Percentiles rank a stretch among this genome's conserved stretches.
phyloP scores from a whole-genome alignment of 2,797 vertebrate species.

The Falco peregrinus region DNA sequence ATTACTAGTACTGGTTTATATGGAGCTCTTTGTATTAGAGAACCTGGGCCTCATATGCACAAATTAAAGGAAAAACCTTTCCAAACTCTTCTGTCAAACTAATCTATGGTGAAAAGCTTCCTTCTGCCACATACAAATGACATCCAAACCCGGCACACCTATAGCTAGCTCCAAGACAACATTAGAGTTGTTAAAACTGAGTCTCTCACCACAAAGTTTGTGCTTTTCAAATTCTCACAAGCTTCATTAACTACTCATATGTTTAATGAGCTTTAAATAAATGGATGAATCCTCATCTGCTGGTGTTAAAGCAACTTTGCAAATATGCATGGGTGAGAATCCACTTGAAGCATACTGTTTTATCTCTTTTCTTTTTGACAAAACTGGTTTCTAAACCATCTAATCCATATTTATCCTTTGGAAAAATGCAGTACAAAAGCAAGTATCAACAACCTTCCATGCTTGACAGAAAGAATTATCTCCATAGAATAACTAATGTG shows the following conservation, averaged over 20 bases:
- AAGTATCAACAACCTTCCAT: neutral
- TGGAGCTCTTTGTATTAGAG: neutral
- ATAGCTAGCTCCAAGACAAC: neutral
- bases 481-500: neutral
- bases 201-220: neutral
- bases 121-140: neutral
- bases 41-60: neutral
- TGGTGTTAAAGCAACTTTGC: neutral
- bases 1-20: neutral
- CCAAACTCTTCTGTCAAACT: neutral
- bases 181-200: neutral
- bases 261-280: slow-evolving; percentile 12
- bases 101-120: neutral
- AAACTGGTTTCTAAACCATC: neutral
- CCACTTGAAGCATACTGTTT: neutral
- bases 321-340: neutral
- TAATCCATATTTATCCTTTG: neutral
- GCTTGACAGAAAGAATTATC: neutral
- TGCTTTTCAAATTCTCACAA: neutral
- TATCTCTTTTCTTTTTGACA: neutral
- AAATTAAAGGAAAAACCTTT: neutral
- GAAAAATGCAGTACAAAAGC: neutral
- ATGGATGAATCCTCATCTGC: neutral
- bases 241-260: neutral
- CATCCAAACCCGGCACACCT: neutral